Conservation (phyloP, 2,888 invertebrate genomes). For the Epirrhoe tristata region DNA sequence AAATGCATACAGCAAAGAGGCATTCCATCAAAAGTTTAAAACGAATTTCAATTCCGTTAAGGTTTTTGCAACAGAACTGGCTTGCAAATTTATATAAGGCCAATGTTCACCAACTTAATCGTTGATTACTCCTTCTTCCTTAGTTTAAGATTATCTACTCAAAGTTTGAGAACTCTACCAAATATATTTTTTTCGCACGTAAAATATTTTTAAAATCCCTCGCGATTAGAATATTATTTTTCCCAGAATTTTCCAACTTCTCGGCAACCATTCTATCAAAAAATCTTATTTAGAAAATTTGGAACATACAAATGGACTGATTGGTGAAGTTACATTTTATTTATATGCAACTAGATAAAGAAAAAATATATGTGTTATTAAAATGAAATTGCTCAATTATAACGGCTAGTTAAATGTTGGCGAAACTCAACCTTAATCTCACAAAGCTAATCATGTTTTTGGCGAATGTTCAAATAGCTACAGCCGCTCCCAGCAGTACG, state of each 20-base stretch:
- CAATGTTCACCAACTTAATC: constrained; percentile 3
- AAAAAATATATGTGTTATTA: too few relatives aligned
- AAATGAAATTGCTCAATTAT: background rate
- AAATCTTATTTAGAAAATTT: too few relatives aligned
- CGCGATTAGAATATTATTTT: too few relatives aligned
- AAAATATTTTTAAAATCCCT: too few relatives aligned
- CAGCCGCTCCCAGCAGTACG: constrained; percentile 20
- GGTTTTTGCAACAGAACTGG: constrained; percentile 27
- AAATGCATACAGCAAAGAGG: constrained; percentile 25
- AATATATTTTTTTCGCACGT: too few relatives aligned
- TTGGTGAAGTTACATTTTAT: too few relatives aligned
- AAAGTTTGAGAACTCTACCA: too few relatives aligned
- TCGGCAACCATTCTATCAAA: too few relatives aligned
- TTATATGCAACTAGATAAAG: too few relatives aligned
- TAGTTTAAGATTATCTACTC: background rate
- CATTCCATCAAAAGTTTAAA: constrained; percentile 32
- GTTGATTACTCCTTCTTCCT: background rate
- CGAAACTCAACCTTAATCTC: constrained; percentile 25
- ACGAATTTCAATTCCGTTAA: constrained; percentile 21
- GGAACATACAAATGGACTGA: too few relatives aligned
- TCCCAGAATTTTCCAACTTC: too few relatives aligned
- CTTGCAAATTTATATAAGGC: constrained; percentile 31
- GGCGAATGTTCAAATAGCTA: constrained; percentile 44
- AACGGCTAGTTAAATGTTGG: background rate
- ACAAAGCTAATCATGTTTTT: constrained; percentile 45